These are phyloP conservation scores for Coregonus clupeaformis DNA, from an alignment of 2,113 vertebrate genomes.

Conservation along the genomic window DNA sequence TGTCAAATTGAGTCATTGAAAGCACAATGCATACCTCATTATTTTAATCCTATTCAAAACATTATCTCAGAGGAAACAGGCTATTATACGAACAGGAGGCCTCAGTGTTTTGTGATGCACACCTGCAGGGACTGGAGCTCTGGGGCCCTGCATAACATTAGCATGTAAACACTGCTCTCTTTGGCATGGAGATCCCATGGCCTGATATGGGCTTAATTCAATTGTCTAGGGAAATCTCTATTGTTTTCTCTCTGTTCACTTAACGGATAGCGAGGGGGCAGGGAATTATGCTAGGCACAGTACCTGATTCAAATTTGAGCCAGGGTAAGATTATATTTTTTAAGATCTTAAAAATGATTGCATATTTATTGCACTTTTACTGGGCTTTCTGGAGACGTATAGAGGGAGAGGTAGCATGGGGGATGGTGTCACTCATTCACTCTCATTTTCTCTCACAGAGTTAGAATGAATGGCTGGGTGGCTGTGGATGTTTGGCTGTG, in stretches of 20 bases:
- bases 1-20: constrained; percentile 16
- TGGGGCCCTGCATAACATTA: background rate
- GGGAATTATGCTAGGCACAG: background rate
- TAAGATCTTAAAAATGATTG: no score
- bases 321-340: background rate
- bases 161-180: constrained; percentile 14
- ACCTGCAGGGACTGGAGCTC: constrained; percentile 21
- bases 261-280: background rate
- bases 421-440: background rate
- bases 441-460: background rate
- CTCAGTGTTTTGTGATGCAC: constrained; percentile 16
- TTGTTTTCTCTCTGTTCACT: constrained; percentile 6
- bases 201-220: constrained; percentile 26
- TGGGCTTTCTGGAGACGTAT: no score
- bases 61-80: constrained; percentile 24
- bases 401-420: background rate
- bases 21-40: constrained; percentile 3
- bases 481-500: constrained; percentile 5
- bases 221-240: constrained; percentile 15
- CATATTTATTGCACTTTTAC: background rate
- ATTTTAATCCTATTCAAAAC: constrained; percentile 10
- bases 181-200: constrained; percentile 10
- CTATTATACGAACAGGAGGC: background rate
- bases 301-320: background rate
- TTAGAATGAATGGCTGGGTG: background rate